Conservation (phyloP, 2,113 vertebrate genomes). For the Anguilla japonica region DNA sequence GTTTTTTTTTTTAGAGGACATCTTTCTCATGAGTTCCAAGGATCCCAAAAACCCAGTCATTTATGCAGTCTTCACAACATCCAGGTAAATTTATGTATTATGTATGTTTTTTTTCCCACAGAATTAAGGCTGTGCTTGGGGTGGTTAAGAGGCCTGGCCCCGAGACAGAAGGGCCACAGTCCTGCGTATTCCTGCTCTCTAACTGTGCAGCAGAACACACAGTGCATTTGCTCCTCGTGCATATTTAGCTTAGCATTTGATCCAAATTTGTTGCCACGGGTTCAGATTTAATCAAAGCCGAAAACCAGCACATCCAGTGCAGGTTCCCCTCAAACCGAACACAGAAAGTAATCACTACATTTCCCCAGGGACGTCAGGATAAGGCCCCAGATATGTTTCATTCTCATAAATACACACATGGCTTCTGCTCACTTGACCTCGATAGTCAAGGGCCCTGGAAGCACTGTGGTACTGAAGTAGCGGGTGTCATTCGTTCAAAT, state of each 20-base stretch:
- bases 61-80: slow-evolving; percentile 96
- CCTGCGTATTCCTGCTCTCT: neutral
- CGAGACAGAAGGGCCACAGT: neutral
- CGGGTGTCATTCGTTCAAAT: neutral
- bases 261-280: neutral
- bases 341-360: too few species aligned
- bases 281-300: neutral
- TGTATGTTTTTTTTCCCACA: slow-evolving; percentile 37
- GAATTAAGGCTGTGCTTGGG: neutral
- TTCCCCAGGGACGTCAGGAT: too few species aligned
- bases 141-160: too few species aligned
- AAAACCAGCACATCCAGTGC: neutral
- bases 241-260: neutral
- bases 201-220: neutral
- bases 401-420: neutral
- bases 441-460: neutral
- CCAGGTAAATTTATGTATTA: slow-evolving; percentile 81
- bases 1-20: slow-evolving; percentile 79
- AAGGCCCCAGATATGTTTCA: too few species aligned
- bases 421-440: neutral
- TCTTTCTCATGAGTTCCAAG: slow-evolving; percentile 96
- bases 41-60: slow-evolving; percentile 95
- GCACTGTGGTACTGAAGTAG: neutral
- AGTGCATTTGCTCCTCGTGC: neutral
- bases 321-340: neutral